Percentiles rank a stretch among this genome's conserved stretches.
Conservation (phyloP, 1,140 invertebrate genomes). For the Wasmannia auropunctata region DNA sequence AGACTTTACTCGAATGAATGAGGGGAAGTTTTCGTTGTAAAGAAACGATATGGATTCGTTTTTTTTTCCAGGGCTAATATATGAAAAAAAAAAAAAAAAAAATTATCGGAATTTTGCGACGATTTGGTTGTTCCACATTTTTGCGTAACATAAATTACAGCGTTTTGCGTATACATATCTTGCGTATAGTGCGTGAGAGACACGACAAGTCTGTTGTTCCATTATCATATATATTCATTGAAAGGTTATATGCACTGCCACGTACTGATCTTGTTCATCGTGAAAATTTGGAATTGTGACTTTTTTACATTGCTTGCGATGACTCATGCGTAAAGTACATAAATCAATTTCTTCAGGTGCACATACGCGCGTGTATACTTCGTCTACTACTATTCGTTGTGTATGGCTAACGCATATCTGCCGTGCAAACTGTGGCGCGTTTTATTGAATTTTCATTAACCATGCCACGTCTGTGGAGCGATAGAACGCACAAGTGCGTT, state of each 20-base stretch:
- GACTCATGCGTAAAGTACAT: constrained; percentile 31
- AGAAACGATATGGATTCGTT: not conserved
- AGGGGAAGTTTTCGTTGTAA: not conserved
- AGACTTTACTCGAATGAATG: constrained; percentile 4
- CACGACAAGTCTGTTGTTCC: not conserved
- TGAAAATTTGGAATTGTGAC: constrained; percentile 14
- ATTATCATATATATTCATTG: not conserved
- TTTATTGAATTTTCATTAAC: constrained; percentile 56
- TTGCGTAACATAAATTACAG: not conserved
- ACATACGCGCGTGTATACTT: not conserved
- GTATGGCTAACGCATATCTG: constrained; percentile 1
- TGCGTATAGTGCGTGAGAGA: not conserved
- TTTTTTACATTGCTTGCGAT: constrained; percentile 11
- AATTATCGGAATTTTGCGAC: not conserved
- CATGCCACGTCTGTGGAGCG: not conserved
- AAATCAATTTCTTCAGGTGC: constrained; percentile 23
- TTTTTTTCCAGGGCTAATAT: not conserved
- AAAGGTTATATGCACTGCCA: not conserved
- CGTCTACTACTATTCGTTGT: not conserved
- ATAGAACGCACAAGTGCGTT: constrained; percentile 1
- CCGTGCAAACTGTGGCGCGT: not conserved
- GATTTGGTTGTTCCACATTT: constrained; percentile 31
- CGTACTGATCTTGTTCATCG: not conserved
- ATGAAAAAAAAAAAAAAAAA: no score
- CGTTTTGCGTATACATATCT: no score